Evolutionary conservation across 2,797 vertebrate genomes (phyloP).

Genomic region (Rhinatrema bivittatum): DNA sequence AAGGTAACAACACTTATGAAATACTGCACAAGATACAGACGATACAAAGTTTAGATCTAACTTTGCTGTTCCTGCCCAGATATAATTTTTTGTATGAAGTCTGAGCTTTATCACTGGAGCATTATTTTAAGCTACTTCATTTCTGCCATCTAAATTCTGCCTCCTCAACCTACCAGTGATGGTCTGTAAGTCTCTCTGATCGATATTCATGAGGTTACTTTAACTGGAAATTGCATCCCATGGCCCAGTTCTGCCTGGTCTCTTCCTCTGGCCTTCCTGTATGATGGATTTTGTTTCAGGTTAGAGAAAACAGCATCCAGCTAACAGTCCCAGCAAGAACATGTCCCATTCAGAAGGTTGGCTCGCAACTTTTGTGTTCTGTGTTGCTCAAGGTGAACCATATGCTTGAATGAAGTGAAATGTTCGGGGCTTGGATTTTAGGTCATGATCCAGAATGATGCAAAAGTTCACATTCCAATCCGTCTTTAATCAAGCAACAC

Average conservation of each 20-base stretch:
- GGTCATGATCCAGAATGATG: no score
- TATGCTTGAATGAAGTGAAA: slow-evolving; percentile 9
- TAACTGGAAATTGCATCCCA: slow-evolving; percentile 52
- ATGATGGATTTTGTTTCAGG: slow-evolving; percentile 37
- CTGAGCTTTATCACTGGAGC: no score
- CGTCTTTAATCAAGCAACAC: slow-evolving; percentile 17
- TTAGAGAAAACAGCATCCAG: slow-evolving; percentile 33
- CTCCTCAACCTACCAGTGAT: slow-evolving; percentile 80
- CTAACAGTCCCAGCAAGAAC: slow-evolving; percentile 19
- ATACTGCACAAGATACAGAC: no score
- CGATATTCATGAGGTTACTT: slow-evolving; percentile 75
- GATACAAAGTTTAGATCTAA: no score
- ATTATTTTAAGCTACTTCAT: no score
- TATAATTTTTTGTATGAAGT: no score
- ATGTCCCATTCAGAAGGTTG: not conserved
- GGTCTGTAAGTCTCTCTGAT: slow-evolving; percentile 67
- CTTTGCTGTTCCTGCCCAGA: no score
- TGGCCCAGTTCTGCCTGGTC: slow-evolving; percentile 23
- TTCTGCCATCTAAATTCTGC: no score
- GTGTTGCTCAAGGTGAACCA: not conserved
- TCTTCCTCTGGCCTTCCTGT: slow-evolving; percentile 36
- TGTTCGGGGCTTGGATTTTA: no score
- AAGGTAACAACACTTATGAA: no score
- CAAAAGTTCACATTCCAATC: slow-evolving; percentile 18
- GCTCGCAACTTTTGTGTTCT: not conserved